Evolutionary conservation across 2,797 vertebrate species (phyloP).

Genomic region (Acipenser oxyrinchus): DNA sequence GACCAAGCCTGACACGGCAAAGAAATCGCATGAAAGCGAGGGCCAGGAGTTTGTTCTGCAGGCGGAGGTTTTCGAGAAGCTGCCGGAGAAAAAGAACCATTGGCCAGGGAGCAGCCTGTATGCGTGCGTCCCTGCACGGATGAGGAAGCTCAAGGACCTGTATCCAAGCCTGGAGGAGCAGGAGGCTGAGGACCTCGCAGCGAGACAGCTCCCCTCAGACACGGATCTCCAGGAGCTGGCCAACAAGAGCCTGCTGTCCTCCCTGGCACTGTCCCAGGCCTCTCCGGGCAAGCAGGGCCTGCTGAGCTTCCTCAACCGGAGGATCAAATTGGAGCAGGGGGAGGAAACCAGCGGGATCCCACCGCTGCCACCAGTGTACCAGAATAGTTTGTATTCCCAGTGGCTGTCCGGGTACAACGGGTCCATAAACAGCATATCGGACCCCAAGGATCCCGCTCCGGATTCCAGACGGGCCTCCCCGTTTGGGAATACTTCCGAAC

Average conservation of each 20-base stretch:
- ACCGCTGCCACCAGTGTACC: not conserved
- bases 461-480: constrained; percentile 45
- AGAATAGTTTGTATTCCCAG: not conserved
- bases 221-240: constrained; percentile 15
- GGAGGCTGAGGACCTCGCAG: constrained; percentile 40
- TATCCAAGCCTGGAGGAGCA: constrained; percentile 9
- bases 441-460: not conserved
- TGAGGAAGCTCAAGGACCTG: constrained; percentile 23
- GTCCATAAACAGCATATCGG: not conserved
- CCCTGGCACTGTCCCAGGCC: constrained; percentile 48
- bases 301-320: constrained; percentile 42
- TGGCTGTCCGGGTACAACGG: not conserved
- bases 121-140: constrained; percentile 35
- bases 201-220: constrained; percentile 43
- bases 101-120: constrained; percentile 36
- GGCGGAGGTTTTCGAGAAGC: constrained; percentile 33
- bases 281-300: constrained; percentile 40
- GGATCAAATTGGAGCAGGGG: not conserved
- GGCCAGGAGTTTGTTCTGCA: constrained; percentile 37
- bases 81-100: constrained; percentile 17
- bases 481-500: constrained; percentile 66
- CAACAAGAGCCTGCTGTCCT: constrained; percentile 38
- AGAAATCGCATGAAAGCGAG: not conserved
- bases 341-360: not conserved
- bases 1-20: not conserved